phyloP scores from a whole-genome alignment of 2,888 invertebrate species.

The Pseudolycoriella hygida region DNA sequence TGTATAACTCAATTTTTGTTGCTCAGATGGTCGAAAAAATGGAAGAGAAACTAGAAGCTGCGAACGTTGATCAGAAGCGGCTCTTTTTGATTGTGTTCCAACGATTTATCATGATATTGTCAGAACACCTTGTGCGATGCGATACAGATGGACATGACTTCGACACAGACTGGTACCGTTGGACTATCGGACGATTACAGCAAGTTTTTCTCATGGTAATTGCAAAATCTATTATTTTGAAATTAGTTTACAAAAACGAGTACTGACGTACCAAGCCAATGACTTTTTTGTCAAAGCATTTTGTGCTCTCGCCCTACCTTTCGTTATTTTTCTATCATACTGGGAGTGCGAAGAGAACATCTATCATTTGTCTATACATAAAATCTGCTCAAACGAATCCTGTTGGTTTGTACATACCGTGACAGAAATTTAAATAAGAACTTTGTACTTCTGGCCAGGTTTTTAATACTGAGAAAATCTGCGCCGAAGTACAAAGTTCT shows the following conservation, averaged over 20 bases:
- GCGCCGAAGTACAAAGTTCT: too few relatives aligned
- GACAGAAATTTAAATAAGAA: too few relatives aligned
- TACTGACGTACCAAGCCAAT: background rate
- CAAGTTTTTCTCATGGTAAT: conserved; percentile 89
- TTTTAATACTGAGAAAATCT: too few relatives aligned
- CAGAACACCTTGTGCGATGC: conserved; percentile 84
- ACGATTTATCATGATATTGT: conserved; percentile 93
- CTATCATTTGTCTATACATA: too few relatives aligned
- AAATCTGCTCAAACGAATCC: too few relatives aligned
- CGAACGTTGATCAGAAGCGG: conserved; percentile 92
- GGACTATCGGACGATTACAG: conserved; percentile 85
- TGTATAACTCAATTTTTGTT: too few relatives aligned
- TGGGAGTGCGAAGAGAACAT: too few relatives aligned
- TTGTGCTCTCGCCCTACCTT: too few relatives aligned
- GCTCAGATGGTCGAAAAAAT: conserved; percentile 66
- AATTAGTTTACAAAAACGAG: background rate
- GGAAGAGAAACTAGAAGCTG: conserved; percentile 88
- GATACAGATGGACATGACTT: conserved; percentile 88
- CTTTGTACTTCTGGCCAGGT: too few relatives aligned
- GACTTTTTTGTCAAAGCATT: too few relatives aligned
- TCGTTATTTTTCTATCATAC: too few relatives aligned
- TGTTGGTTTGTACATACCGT: too few relatives aligned
- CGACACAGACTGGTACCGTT: conserved; percentile 89
- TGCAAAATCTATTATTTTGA: conserved; percentile 24
- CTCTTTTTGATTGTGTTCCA: conserved; percentile 94